phyloP scores from a whole-genome alignment of 1,140 invertebrate species.

The Saxidomus purpurata region DNA sequence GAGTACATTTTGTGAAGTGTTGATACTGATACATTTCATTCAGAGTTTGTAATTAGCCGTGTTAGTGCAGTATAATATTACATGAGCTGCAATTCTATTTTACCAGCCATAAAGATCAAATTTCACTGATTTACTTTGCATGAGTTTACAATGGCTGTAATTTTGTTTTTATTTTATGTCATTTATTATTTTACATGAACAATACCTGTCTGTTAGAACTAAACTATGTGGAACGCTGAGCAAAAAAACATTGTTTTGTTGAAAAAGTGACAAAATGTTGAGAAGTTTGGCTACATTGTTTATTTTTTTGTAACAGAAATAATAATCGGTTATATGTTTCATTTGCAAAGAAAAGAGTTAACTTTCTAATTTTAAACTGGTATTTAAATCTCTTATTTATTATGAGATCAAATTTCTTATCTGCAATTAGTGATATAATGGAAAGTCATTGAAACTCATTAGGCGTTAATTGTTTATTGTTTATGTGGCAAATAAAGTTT shows the following conservation, averaged over 20 bases:
- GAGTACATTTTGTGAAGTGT: too few relatives aligned
- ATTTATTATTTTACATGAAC: neutral
- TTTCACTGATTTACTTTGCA: neutral
- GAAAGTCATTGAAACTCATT: conserved; percentile 2
- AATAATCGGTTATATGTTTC: neutral
- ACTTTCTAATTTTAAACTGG: neutral
- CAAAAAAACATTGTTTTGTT: neutral
- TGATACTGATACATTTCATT: too few relatives aligned
- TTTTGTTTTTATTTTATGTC: conserved; percentile 19
- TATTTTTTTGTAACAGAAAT: neutral
- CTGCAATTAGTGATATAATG: conserved; percentile 11
- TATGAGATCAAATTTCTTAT: conserved; percentile 3
- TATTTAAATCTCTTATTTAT: neutral
- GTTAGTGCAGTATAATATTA: neutral
- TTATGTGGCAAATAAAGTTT: conserved; percentile 3
- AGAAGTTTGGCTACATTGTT: neutral
- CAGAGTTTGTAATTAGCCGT: too few relatives aligned
- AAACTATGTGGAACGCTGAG: neutral
- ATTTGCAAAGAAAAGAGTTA: neutral
- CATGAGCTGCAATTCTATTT: neutral
- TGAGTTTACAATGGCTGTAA: neutral
- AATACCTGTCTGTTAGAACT: neutral
- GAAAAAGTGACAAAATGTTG: conserved; percentile 20
- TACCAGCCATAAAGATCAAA: neutral
- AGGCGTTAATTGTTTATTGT: conserved; percentile 35